A percentile compares a stretch with the other conserved stretches of the same genome.
Evolutionary conservation across 1,140 invertebrate species (phyloP).

Genomic region (Sitophilus oryzae): DNA sequence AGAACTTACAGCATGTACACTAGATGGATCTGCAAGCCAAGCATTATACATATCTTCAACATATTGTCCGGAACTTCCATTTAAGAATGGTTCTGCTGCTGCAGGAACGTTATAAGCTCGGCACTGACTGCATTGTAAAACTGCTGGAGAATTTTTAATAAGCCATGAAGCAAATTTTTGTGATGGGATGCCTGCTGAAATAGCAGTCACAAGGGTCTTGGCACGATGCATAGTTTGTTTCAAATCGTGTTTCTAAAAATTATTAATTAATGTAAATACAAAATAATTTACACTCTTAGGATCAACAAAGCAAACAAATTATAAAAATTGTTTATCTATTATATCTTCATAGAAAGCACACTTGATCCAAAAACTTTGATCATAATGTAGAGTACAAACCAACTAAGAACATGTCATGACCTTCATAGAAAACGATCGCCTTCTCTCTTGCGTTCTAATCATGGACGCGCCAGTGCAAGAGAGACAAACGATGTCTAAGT

Average conservation of each 20-base stretch:
- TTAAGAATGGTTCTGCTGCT: slow-evolving; percentile 74
- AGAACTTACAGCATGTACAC: slow-evolving; percentile 90
- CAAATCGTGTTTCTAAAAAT: slow-evolving; percentile 1
- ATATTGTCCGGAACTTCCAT: slow-evolving; percentile 90
- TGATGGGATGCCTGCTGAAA: slow-evolving; percentile 20
- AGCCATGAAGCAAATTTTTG: slow-evolving; percentile 34
- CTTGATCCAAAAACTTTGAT: no score
- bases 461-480: no score
- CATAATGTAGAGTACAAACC: no score
- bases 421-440: no score
- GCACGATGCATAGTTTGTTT: slow-evolving; percentile 29
- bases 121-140: slow-evolving; percentile 12
- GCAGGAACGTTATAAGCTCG: slow-evolving; percentile 28
- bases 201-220: slow-evolving; percentile 17
- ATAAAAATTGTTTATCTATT: no score
- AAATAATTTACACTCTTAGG: not conserved
- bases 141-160: slow-evolving; percentile 20
- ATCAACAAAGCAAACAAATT: not conserved
- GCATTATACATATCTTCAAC: slow-evolving; percentile 99
- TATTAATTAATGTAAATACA: not conserved
- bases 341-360: no score
- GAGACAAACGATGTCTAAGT: no score
- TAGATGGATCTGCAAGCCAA: slow-evolving; percentile 90
- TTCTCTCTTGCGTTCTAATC: no score
- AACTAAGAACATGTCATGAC: no score